Evolutionary conservation across 2,797 vertebrate species (phyloP).

Genomic region (Propithecus perrieri): DNA sequence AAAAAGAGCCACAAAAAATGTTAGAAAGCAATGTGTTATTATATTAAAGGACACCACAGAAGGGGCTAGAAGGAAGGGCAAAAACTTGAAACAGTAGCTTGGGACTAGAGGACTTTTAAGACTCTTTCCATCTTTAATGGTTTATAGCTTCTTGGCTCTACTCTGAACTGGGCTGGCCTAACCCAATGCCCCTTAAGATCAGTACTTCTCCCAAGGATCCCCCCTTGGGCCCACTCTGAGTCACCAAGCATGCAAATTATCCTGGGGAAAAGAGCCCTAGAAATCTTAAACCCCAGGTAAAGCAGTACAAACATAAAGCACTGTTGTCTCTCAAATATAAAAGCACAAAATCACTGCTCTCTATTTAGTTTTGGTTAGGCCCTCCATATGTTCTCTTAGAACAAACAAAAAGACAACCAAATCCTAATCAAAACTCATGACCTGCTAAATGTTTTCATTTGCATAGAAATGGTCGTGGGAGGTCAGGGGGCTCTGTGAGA

Average conservation of each 20-base stretch:
- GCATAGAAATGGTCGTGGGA: not conserved
- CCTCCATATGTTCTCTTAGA: not conserved
- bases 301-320: not conserved
- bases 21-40: not conserved
- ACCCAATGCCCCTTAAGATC: not conserved
- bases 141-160: not conserved
- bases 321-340: not conserved
- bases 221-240: not conserved
- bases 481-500: not conserved
- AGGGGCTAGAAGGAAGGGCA: not conserved
- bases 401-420: not conserved
- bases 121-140: not conserved
- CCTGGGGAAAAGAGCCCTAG: not conserved
- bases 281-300: not conserved
- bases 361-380: not conserved
- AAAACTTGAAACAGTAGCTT: not conserved
- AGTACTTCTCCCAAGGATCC: not conserved
- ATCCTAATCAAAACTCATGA: not conserved
- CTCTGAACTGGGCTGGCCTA: not conserved
- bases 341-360: not conserved
- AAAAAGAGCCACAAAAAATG: constrained; percentile 7
- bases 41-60: not conserved
- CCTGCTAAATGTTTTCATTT: not conserved
- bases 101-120: not conserved
- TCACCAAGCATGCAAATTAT: not conserved